These are phyloP conservation scores for Lithobates pipiens DNA, from an alignment of 2,797 vertebrate species.

Conservation along the genomic window DNA sequence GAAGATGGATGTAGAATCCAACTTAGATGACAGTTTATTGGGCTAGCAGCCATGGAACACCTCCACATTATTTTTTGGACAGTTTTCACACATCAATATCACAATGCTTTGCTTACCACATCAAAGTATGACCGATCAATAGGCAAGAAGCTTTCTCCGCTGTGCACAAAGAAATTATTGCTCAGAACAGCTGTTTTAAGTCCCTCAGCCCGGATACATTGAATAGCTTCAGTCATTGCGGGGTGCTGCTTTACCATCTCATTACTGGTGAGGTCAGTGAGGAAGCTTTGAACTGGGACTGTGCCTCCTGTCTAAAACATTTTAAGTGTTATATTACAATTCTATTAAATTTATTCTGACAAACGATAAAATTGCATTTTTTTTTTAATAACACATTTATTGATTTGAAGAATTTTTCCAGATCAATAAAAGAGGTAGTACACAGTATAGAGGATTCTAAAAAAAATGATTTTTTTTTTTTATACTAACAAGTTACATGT, in stretches of 20 bases:
- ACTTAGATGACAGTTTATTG: no score
- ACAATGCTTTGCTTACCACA: constrained; percentile 74
- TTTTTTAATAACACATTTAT: no score
- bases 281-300: constrained; percentile 75
- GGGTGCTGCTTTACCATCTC: constrained; percentile 73
- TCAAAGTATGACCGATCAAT: constrained; percentile 77
- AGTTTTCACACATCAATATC: background rate
- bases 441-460: no score
- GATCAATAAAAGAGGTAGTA: no score
- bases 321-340: constrained; percentile 8
- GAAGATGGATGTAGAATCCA: background rate
- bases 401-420: no score
- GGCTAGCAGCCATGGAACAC: background rate
- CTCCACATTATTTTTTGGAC: background rate
- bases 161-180: constrained; percentile 72
- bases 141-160: constrained; percentile 72
- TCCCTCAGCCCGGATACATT: constrained; percentile 75
- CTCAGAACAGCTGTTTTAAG: constrained; percentile 81
- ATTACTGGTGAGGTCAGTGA: constrained; percentile 72
- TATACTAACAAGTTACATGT: no score
- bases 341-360: background rate
- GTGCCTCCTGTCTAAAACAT: constrained; percentile 71
- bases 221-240: constrained; percentile 78
- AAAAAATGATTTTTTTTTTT: no score
- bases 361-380: no score